These are phyloP conservation scores for Chrysolina haemoptera DNA, from an alignment of 2,888 invertebrate species.

Conservation along the genomic window DNA sequence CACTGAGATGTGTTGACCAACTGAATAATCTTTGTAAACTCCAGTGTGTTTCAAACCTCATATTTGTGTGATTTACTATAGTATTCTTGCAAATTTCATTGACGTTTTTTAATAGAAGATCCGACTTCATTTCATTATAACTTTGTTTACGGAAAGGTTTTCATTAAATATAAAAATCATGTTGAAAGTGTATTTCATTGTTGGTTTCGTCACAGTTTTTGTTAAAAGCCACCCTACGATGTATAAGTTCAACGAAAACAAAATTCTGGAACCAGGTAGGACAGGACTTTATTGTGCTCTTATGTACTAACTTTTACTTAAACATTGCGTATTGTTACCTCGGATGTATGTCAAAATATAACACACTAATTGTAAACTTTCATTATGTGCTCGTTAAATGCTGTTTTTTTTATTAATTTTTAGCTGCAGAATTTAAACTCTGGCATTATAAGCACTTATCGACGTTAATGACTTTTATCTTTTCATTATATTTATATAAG, in stretches of 20 bases:
- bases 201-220: constrained; percentile 40
- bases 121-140: constrained; percentile 38
- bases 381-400: too few relatives aligned
- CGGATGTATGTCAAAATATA: too few relatives aligned
- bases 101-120: constrained; percentile 45
- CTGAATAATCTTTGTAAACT: not conserved
- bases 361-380: too few relatives aligned
- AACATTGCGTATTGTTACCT: too few relatives aligned
- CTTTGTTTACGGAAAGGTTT: constrained; percentile 35
- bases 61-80: constrained; percentile 24
- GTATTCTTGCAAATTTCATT: constrained; percentile 44
- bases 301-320: too few relatives aligned
- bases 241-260: constrained; percentile 71
- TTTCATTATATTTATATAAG: too few relatives aligned
- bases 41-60: not conserved
- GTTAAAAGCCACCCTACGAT: constrained; percentile 66
- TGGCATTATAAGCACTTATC: too few relatives aligned
- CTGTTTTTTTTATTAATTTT: too few relatives aligned
- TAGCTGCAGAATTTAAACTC: too few relatives aligned
- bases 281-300: not conserved
- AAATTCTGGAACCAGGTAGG: constrained; percentile 72
- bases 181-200: constrained; percentile 38
- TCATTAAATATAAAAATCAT: constrained; percentile 31
- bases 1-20: constrained; percentile 23
- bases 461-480: too few relatives aligned